phyloP scores from a whole-genome alignment of 2,888 invertebrate genomes.

The Cheilosia pagana region DNA sequence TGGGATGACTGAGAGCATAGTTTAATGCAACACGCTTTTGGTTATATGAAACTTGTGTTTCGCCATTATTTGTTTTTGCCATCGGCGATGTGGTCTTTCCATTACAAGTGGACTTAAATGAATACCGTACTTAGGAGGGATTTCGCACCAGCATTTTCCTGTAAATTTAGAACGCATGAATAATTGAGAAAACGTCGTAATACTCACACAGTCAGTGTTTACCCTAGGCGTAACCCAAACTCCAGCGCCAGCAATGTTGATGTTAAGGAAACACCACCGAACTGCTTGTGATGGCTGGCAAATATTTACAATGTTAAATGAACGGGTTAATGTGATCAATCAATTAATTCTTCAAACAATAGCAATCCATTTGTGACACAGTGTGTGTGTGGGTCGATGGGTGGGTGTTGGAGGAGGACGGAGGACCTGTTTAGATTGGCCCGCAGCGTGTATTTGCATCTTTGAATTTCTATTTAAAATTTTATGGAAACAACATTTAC shows the following conservation, averaged over 20 bases:
- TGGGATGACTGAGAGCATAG: background rate
- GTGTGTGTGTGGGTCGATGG: background rate
- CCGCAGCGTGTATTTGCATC: background rate
- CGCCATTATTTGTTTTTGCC: background rate
- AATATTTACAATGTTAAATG: slow-evolving; percentile 21
- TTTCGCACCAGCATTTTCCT: background rate
- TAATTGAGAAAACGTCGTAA: too few relatives aligned
- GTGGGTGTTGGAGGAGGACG: background rate
- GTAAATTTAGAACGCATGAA: too few relatives aligned
- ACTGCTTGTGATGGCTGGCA: background rate
- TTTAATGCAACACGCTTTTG: slow-evolving; percentile 49
- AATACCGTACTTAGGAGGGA: background rate
- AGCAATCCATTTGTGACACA: background rate
- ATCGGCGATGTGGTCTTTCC: background rate
- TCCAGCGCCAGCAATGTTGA: background rate
- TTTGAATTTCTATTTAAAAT: slow-evolving; percentile 1
- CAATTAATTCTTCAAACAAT: slow-evolving; percentile 14
- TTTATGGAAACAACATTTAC: slow-evolving; percentile 23
- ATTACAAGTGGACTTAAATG: background rate
- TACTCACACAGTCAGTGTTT: background rate
- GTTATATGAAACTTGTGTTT: slow-evolving; percentile 30
- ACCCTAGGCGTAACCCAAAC: background rate
- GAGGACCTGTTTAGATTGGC: background rate
- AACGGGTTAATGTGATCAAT: slow-evolving; percentile 33
- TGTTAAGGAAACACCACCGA: slow-evolving; percentile 10